A percentile compares a stretch with the other conserved stretches of the same genome.
Evolutionary conservation across 2,888 invertebrate species (phyloP).

Genomic region (Zaprionus lineosus): DNA sequence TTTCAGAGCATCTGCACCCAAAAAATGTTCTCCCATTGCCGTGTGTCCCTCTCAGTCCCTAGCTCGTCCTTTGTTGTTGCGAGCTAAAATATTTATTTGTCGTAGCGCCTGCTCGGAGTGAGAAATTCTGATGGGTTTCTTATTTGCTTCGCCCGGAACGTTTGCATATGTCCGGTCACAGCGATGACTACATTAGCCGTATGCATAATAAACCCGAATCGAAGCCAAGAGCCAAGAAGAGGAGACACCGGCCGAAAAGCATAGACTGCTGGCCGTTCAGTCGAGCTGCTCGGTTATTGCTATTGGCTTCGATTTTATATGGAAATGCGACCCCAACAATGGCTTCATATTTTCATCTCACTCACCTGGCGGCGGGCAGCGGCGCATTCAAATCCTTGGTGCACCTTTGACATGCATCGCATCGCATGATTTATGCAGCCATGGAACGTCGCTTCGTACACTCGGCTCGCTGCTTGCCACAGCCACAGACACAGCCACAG

Average conservation of each 20-base stretch:
- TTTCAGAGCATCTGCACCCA: conserved; percentile 30
- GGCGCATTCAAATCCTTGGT: conserved; percentile 75
- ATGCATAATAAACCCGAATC: conserved; percentile 63
- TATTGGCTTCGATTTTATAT: conserved; percentile 70
- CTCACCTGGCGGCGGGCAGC: conserved; percentile 29
- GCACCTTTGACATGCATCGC: conserved; percentile 75
- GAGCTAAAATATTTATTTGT: conserved; percentile 81
- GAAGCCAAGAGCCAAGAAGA: conserved; percentile 4
- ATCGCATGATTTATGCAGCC: conserved; percentile 76
- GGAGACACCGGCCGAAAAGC: conserved; percentile 13
- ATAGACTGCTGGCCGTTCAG: background rate
- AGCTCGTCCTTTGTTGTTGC: conserved; percentile 74
- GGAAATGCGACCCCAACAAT: conserved; percentile 71
- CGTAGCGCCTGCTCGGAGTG: conserved; percentile 80
- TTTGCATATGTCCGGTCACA: conserved; percentile 64
- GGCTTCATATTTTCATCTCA: conserved; percentile 75
- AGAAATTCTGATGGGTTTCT: conserved; percentile 79
- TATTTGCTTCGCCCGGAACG: conserved; percentile 65
- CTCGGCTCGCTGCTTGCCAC: conserved; percentile 34
- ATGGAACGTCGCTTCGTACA: conserved; percentile 55
- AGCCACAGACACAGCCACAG: conserved; percentile 11
- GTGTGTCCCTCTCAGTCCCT: conserved; percentile 15
- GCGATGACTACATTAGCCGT: conserved; percentile 75
- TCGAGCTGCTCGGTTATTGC: background rate
- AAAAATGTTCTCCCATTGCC: conserved; percentile 34